Percentiles rank a stretch among this genome's conserved stretches.
These are phyloP conservation scores for Acronicta aceris DNA, from an alignment of 2,888 invertebrate genomes.

Conservation along the genomic window DNA sequence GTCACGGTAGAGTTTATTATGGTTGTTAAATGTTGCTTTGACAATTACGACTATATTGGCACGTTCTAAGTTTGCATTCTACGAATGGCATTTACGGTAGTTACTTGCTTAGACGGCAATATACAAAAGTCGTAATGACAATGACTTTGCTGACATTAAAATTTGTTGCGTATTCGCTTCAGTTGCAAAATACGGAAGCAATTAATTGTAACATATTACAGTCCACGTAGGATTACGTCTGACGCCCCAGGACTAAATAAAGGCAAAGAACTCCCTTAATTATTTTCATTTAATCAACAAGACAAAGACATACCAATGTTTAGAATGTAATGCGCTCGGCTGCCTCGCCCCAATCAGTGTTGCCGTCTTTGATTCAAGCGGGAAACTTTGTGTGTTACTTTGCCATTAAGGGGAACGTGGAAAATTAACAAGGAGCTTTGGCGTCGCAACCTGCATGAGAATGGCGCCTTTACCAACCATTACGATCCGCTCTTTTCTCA, in stretches of 20 bases:
- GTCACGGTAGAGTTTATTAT: constrained; percentile 24
- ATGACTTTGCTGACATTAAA: constrained; percentile 24
- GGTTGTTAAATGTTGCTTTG: constrained; percentile 28
- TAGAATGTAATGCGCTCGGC: constrained; percentile 63
- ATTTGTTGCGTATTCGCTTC: constrained; percentile 13
- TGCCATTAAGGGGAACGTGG: constrained; percentile 80
- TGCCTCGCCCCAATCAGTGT: constrained; percentile 71
- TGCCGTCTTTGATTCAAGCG: constrained; percentile 71
- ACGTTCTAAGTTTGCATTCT: constrained; percentile 18
- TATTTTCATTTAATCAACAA: constrained; percentile 62
- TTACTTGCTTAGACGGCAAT: constrained; percentile 24
- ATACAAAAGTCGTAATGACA: constrained; percentile 12
- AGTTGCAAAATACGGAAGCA: not conserved
- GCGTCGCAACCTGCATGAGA: constrained; percentile 79
- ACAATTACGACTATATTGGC: constrained; percentile 30
- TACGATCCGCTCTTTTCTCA: constrained; percentile 62
- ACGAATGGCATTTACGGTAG: constrained; percentile 23
- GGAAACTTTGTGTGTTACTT: constrained; percentile 83
- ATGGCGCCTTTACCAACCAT: constrained; percentile 71
- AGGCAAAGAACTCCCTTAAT: constrained; percentile 55
- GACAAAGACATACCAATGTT: constrained; percentile 61
- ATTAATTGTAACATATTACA: constrained; percentile 19
- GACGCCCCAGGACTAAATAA: constrained; percentile 35
- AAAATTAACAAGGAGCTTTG: constrained; percentile 80
- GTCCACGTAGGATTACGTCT: constrained; percentile 15